Percentiles rank a stretch among this genome's conserved stretches.
Evolutionary conservation across 2,113 vertebrate species (phyloP).

Genomic region (Jacana jacana): DNA sequence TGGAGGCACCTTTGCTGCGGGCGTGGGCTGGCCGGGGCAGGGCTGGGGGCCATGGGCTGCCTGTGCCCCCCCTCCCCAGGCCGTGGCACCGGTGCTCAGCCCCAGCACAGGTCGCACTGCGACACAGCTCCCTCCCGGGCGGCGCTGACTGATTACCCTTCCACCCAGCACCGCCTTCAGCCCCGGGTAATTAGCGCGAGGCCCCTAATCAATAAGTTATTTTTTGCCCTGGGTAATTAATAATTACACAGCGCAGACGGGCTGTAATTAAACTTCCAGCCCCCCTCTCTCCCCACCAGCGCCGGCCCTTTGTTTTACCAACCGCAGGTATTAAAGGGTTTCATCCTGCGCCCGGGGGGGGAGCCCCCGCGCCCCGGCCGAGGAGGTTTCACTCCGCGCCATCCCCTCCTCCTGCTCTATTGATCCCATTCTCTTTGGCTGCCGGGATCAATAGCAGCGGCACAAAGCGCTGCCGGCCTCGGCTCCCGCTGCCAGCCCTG

Average conservation of each 20-base stretch:
- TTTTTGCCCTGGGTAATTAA: constrained; percentile 80
- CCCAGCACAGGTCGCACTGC: constrained; percentile 21
- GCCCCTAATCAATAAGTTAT: constrained; percentile 81
- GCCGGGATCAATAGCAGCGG: neutral
- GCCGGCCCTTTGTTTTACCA: constrained; percentile 45
- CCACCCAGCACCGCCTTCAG: constrained; percentile 10
- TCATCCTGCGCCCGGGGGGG: neutral
- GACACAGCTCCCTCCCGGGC: neutral
- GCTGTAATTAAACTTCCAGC: constrained; percentile 77
- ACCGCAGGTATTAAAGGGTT: constrained; percentile 26
- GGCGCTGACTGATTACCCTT: neutral
- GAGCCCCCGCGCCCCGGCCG: neutral
- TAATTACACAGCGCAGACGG: constrained; percentile 74
- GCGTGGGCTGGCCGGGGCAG: neutral
- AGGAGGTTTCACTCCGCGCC: accelerated
- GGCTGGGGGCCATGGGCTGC: neutral
- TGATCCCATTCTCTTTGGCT: neutral
- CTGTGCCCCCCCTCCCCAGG: neutral
- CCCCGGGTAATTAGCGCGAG: constrained; percentile 73
- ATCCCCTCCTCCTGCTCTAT: neutral
- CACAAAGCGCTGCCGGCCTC: neutral
- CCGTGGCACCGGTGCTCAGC: neutral
- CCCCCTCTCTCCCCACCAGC: neutral
- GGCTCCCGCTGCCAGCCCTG: neutral
- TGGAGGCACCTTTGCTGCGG: neutral